Evolutionary conservation across 1,140 invertebrate species (phyloP).

Genomic region (Saccostrea cuccullata): DNA sequence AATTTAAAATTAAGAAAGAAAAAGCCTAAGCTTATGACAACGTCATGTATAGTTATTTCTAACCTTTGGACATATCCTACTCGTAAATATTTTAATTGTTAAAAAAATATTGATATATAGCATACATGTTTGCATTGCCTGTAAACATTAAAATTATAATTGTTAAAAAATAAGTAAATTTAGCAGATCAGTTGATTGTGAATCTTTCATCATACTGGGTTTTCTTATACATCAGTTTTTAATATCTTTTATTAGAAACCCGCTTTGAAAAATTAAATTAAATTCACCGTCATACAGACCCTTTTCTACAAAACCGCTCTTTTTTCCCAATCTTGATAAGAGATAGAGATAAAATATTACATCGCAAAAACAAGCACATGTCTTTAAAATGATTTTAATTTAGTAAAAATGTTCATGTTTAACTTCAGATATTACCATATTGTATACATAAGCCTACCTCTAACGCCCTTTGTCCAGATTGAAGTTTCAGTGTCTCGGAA

Average conservation of each 20-base stretch:
- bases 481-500: neutral
- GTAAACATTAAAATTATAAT: too few species aligned
- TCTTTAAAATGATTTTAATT: neutral
- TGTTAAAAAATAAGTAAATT: too few species aligned
- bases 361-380: neutral
- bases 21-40: neutral
- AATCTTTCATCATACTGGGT: too few species aligned
- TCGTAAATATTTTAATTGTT: too few species aligned
- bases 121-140: too few species aligned
- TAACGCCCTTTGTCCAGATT: conserved; percentile 34
- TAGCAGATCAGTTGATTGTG: too few species aligned
- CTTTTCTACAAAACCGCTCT: neutral
- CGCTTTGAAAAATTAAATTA: too few species aligned
- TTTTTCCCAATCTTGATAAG: neutral
- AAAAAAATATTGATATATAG: too few species aligned
- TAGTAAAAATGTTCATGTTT: neutral
- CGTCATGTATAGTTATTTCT: neutral
- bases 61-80: too few species aligned
- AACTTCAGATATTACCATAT: neutral
- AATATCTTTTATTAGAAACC: too few species aligned
- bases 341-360: neutral
- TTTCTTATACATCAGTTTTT: too few species aligned
- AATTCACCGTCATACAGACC: neutral
- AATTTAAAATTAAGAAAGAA: too few species aligned
- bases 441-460: neutral